These are phyloP conservation scores for Dimorphilus gyrociliatus DNA, from an alignment of 2,888 invertebrate genomes.

Conservation along the genomic window DNA sequence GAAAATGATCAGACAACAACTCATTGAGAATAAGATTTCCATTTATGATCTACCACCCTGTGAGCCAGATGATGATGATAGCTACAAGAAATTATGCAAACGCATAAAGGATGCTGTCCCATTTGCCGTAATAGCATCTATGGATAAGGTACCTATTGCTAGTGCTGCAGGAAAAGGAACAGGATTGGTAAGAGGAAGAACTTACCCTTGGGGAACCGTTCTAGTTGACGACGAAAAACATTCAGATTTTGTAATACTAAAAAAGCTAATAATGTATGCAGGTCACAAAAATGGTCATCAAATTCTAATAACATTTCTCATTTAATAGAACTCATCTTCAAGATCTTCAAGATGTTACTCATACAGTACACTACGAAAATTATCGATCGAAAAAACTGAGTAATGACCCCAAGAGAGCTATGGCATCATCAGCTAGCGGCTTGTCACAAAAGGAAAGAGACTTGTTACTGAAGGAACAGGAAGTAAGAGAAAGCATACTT, in stretches of 20 bases:
- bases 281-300: neutral
- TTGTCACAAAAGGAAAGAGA: too few species aligned
- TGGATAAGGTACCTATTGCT: conserved; percentile 71
- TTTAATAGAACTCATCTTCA: conserved; percentile 15
- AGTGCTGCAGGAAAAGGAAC: too few species aligned
- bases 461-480: too few species aligned
- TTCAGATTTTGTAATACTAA: conserved; percentile 88
- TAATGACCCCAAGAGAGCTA: too few species aligned
- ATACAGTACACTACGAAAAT: conserved; percentile 15
- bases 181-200: conserved; percentile 79
- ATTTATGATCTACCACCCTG: conserved; percentile 90
- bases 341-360: conserved; percentile 15
- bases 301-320: neutral
- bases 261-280: conserved; percentile 73
- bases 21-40: conserved; percentile 72
- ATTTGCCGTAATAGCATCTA: conserved; percentile 94
- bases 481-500: too few species aligned
- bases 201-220: conserved; percentile 96
- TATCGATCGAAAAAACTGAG: conserved; percentile 9
- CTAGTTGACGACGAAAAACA: conserved; percentile 97
- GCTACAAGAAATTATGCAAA: conserved; percentile 53
- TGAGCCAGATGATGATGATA: conserved; percentile 83
- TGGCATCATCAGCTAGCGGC: too few species aligned
- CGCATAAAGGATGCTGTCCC: conserved; percentile 62
- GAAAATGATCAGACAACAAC: conserved; percentile 59